Evolutionary conservation across 2,113 vertebrate species (phyloP).

Genomic region (Monopterus albus): DNA sequence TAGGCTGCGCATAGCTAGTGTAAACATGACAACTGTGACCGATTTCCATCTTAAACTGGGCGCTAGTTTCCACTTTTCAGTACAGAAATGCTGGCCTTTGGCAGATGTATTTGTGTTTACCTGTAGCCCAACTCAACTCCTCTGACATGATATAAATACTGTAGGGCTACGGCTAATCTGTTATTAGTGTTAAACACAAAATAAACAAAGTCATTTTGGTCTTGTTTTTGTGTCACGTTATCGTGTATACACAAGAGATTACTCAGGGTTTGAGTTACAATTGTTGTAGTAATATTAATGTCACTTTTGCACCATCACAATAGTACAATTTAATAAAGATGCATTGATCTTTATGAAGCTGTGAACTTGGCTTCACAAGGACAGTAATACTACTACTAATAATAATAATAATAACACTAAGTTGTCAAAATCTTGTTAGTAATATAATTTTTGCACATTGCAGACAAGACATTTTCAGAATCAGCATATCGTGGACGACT

Average conservation of each 20-base stretch:
- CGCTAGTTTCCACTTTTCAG: not conserved
- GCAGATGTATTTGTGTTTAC: not conserved
- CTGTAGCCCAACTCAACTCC: not conserved
- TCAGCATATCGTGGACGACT: too few species aligned
- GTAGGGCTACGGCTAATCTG: not conserved
- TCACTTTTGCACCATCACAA: not conserved
- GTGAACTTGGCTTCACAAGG: too few species aligned
- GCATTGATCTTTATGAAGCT: too few species aligned
- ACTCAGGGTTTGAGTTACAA: not conserved
- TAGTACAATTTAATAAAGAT: not conserved
- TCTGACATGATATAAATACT: not conserved
- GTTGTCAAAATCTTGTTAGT: too few species aligned
- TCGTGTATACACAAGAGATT: not conserved
- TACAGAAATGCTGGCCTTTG: not conserved
- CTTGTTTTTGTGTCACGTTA: not conserved
- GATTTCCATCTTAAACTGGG: not conserved
- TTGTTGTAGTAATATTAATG: not conserved
- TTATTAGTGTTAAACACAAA: not conserved
- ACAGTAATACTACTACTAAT: too few species aligned
- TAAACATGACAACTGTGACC: constrained; percentile 13
- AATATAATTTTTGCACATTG: too few species aligned
- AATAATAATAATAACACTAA: too few species aligned
- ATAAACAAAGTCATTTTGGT: not conserved
- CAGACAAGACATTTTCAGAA: too few species aligned
- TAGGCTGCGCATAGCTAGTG: not conserved